These are phyloP conservation scores for Triplophysa siluroides DNA, from an alignment of 2,113 vertebrate genomes.

Conservation along the genomic window DNA sequence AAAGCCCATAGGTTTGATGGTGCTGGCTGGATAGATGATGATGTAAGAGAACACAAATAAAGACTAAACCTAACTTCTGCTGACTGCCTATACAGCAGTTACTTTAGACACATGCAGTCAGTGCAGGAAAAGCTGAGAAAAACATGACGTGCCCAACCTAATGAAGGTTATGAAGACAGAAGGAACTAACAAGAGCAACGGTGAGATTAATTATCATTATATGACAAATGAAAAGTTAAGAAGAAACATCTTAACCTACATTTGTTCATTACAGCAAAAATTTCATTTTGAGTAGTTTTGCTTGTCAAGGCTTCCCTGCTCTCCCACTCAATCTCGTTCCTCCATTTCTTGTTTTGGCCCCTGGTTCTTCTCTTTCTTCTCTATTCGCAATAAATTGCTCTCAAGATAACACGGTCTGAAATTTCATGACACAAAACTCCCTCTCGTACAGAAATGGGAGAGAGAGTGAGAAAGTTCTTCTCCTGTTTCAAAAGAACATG, in stretches of 20 bases:
- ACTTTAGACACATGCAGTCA: not conserved
- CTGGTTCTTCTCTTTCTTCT: not conserved
- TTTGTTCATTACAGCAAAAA: not conserved
- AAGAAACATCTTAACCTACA: not conserved
- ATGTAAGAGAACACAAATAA: not conserved
- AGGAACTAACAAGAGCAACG: not conserved
- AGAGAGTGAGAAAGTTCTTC: no score
- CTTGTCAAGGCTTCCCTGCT: not conserved
- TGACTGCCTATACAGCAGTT: not conserved
- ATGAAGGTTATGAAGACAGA: conserved; percentile 19
- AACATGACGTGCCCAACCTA: not conserved
- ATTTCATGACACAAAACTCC: not conserved
- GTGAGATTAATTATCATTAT: conserved; percentile 16
- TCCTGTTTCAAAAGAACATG: no score
- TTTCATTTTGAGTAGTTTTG: not conserved
- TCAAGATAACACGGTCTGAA: not conserved
- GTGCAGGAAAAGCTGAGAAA: not conserved
- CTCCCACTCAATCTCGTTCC: not conserved
- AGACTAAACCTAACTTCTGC: conserved; percentile 15
- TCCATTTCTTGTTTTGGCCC: not conserved
- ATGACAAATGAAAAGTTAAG: not conserved
- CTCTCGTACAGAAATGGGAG: not conserved
- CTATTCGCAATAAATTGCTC: not conserved
- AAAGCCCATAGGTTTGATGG: conserved; percentile 6
- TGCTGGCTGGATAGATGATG: not conserved